phyloP scores from a whole-genome alignment of 2,113 vertebrate species.

The Nicator chloris region DNA sequence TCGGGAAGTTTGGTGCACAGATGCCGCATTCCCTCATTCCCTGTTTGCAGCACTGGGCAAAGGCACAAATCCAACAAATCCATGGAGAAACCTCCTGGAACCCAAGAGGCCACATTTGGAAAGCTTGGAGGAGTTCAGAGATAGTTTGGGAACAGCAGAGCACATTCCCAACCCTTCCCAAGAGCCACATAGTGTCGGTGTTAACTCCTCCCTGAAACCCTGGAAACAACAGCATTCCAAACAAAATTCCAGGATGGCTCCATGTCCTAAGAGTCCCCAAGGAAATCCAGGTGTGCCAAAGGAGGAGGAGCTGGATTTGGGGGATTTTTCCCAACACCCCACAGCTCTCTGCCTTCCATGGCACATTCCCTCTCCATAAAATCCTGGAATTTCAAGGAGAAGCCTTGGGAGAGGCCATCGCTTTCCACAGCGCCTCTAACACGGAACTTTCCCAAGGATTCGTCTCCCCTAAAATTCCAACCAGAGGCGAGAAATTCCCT shows the following conservation, averaged over 20 bases:
- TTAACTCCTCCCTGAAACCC: neutral
- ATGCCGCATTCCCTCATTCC: neutral
- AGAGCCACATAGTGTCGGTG: fast-evolving
- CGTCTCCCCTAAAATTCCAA: neutral
- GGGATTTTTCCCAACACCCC: neutral
- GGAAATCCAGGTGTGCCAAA: neutral
- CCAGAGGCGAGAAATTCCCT: neutral
- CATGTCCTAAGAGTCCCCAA: fast-evolving
- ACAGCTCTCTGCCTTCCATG: neutral
- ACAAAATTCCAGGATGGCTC: neutral
- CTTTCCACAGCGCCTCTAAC: neutral
- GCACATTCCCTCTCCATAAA: neutral
- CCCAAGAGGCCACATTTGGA: neutral
- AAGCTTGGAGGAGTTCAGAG: neutral
- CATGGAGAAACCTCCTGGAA: fast-evolving
- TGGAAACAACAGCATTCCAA: neutral
- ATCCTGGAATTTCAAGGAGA: neutral
- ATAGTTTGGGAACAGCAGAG: neutral
- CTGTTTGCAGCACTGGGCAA: neutral
- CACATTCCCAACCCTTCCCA: neutral
- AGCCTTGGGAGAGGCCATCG: neutral
- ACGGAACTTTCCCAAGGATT: neutral
- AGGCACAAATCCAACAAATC: neutral
- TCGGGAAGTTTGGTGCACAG: neutral
- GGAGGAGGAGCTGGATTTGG: neutral